These are phyloP conservation scores for Phocoena sinus DNA, from an alignment of 2,113 vertebrate species.

Conservation along the genomic window DNA sequence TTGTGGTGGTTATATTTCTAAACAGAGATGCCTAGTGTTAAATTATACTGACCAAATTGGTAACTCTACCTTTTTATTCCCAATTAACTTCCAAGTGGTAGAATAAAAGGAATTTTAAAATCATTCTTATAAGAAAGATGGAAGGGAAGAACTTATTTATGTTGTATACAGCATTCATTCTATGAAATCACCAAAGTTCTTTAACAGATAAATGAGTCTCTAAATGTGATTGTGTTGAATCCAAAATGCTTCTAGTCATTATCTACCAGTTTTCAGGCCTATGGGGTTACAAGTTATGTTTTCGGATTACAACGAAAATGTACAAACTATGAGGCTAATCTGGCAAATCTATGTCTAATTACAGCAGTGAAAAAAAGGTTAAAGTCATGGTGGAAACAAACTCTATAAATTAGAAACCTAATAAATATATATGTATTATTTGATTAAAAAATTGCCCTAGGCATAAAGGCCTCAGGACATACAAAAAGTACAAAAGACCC, in stretches of 20 bases:
- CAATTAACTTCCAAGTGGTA: slow-evolving; percentile 6
- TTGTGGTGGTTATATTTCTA: background rate
- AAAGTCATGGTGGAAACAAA: background rate
- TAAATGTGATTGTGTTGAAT: background rate
- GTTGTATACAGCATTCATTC: background rate
- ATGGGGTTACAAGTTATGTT: background rate
- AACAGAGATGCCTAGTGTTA: background rate
- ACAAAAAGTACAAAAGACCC: slow-evolving; percentile 9
- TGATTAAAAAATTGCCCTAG: slow-evolving; percentile 11
- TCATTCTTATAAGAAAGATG: background rate
- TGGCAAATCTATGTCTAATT: background rate
- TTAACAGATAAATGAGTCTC: background rate
- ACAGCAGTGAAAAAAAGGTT: slow-evolving; percentile 18
- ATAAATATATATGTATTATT: background rate
- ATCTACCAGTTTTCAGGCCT: slow-evolving; percentile 1
- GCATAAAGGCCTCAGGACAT: background rate
- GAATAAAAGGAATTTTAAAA: slow-evolving; percentile 25
- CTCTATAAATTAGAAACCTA: slow-evolving; percentile 38
- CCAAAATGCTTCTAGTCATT: background rate
- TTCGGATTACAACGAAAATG: background rate
- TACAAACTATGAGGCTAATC: background rate
- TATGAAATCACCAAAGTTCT: background rate
- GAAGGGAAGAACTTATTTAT: slow-evolving; percentile 46
- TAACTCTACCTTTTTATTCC: background rate
- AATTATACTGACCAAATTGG: background rate